Evolutionary conservation across 2,113 vertebrate species (phyloP), one percentile per base, ranked within the genome.

Genomic region (Archocentrus centrarchus): DNA sequence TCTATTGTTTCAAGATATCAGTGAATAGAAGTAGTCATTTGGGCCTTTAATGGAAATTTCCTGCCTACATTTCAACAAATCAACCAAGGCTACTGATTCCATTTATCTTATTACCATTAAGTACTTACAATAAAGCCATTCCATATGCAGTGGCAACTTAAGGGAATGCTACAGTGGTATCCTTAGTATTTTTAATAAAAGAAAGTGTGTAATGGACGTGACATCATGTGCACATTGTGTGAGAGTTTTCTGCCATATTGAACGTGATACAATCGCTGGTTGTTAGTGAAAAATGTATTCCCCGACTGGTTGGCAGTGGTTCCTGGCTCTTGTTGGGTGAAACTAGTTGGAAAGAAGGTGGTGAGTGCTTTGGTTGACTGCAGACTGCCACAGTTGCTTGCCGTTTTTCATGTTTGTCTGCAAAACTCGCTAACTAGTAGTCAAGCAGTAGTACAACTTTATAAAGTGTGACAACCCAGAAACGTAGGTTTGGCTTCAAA

Each of bases 31-130:
- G 47, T 35, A n/a, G 47, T n/a, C 47, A 55, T 55, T 73, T 73
- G 47, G 27, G n/a, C 27, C 27, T 55, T 73, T 55, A 73, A 32
- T 20, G 24, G 44, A 77, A 47, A 77, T 44, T 47, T 30, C 9
- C 35, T 47, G 24, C 39, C n/a, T 55, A 58, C n/a, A 22, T 32
- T 76, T 75, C 17, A 41, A 55, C 59, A 76, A 76, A 76, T 24
- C 55, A 32, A 53, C 66, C 39, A 78, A 47, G 39, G 24, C 11
- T 63, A 32, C 8, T 77, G 35, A 30, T 60, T 77, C 61, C 27
- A 53, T 73, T 73, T 53, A 32, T 53, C 53, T 73, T 73, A 73
- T 73, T 73, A 73, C 68, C 30, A 73, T 73, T 53, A 73, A 73
- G 68, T 27, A 53, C 47, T 53, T 73, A 55, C 18, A 73, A 68